These are phyloP conservation scores for Xestia sexstrigata DNA, from an alignment of 2,888 invertebrate species.

Conservation along the genomic window DNA sequence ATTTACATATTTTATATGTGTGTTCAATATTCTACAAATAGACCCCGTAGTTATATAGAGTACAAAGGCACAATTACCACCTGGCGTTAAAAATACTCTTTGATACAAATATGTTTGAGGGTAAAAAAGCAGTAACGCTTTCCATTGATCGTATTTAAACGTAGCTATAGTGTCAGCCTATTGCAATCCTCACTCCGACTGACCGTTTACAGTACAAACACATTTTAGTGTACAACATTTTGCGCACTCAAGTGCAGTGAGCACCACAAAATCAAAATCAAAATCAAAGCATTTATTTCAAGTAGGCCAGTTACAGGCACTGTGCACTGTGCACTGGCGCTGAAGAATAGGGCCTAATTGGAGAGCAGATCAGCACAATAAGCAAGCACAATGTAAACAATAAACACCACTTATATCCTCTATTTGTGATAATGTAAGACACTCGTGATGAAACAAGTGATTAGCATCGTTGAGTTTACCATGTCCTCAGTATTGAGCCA, in stretches of 20 bases:
- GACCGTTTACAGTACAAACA: conserved; percentile 23
- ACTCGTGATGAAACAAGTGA: conserved; percentile 51
- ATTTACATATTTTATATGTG: background rate
- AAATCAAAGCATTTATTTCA: too few species aligned
- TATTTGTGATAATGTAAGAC: conserved; percentile 45
- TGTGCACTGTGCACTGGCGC: conserved; percentile 15
- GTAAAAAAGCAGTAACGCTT: conserved; percentile 3
- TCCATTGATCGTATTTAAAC: background rate
- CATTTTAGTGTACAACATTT: conserved; percentile 33
- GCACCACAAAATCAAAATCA: too few species aligned
- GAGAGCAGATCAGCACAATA: conserved; percentile 28
- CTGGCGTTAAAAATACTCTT: background rate
- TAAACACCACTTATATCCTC: conserved; percentile 43
- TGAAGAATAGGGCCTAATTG: conserved; percentile 47
- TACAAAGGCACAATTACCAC: conserved; percentile 14
- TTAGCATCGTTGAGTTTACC: conserved; percentile 46
- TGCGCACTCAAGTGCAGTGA: conserved; percentile 24
- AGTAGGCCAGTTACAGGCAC: too few species aligned
- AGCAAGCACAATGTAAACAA: conserved; percentile 43
- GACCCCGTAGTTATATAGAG: background rate
- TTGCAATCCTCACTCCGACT: background rate
- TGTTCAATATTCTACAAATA: conserved; percentile 18
- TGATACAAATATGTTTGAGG: background rate
- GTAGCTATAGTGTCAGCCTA: background rate
- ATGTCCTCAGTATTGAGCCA: conserved; percentile 65